Percentiles rank a stretch among this genome's conserved stretches.
Evolutionary conservation across 1,140 invertebrate species (phyloP).

Genomic region (Pissodes strobi): DNA sequence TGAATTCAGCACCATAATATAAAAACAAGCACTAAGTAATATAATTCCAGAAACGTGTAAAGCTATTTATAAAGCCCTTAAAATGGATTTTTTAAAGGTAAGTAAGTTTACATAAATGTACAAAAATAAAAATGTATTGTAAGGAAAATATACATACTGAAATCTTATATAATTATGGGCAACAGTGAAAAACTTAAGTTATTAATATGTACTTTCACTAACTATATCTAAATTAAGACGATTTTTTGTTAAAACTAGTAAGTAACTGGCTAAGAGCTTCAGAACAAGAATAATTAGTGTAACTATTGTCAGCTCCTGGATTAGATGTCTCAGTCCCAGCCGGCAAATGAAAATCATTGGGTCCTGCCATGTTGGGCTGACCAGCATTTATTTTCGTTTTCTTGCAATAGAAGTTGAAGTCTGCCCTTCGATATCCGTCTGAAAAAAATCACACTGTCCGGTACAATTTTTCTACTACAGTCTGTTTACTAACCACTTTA

Average conservation of each 20-base stretch:
- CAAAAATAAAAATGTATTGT: background rate
- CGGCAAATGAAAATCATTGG: no score
- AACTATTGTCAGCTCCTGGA: no score
- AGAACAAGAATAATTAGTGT: no score
- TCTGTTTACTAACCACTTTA: no score
- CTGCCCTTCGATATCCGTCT: background rate
- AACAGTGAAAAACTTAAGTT: background rate
- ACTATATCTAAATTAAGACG: background rate
- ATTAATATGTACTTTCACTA: background rate
- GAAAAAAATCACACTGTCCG: background rate
- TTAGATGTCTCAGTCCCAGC: no score
- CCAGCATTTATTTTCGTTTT: background rate
- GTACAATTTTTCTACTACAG: background rate
- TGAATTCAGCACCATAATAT: background rate
- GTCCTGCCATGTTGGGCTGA: no score
- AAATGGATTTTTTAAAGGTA: background rate
- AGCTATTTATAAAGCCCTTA: background rate
- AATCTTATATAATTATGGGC: background rate
- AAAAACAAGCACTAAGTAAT: constrained; percentile 1
- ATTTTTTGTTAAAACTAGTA: background rate
- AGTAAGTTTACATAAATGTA: background rate
- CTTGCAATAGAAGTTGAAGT: background rate
- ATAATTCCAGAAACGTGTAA: background rate
- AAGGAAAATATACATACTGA: background rate
- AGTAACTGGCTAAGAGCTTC: background rate